Percentiles rank a stretch among this genome's conserved stretches.
Evolutionary conservation across 2,797 vertebrate genomes (phyloP).

Genomic region (Acanthopagrus latus): DNA sequence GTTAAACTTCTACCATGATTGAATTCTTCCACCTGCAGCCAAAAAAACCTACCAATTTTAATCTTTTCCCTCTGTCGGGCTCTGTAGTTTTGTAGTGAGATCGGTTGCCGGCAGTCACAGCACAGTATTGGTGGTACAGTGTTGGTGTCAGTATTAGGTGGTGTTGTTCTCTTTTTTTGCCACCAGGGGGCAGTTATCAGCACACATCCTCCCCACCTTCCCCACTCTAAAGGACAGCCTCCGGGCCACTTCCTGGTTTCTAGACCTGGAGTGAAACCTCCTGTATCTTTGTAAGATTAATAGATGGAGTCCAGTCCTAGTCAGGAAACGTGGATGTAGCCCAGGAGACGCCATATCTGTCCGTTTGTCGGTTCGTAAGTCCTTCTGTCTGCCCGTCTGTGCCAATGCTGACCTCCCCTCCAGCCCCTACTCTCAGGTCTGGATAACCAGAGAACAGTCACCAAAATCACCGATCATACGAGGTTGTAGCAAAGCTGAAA

Average conservation of each 20-base stretch:
- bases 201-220: constrained; percentile 47
- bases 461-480: constrained; percentile 37
- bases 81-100: constrained; percentile 37
- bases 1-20: constrained; percentile 28
- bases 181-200: constrained; percentile 64
- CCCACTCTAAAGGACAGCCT: constrained; percentile 47
- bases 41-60: constrained; percentile 38
- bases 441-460: constrained; percentile 70
- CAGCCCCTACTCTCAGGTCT: constrained; percentile 74
- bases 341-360: constrained; percentile 58
- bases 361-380: constrained; percentile 21
- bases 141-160: constrained; percentile 57
- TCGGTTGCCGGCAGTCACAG: constrained; percentile 40
- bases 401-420: constrained; percentile 53
- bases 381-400: constrained; percentile 52
- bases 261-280: constrained; percentile 30
- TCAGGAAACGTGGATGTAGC: constrained; percentile 54
- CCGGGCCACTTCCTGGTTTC: constrained; percentile 48
- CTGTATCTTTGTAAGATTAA: constrained; percentile 25
- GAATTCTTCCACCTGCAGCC: constrained; percentile 52
- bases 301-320: constrained; percentile 24
- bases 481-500: constrained; percentile 68
- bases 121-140: constrained; percentile 60
- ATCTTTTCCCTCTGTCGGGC: constrained; percentile 31
- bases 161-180: constrained; percentile 49